Conservation (phyloP, 2,888 invertebrate genomes). For the Amphipyra berbera region DNA sequence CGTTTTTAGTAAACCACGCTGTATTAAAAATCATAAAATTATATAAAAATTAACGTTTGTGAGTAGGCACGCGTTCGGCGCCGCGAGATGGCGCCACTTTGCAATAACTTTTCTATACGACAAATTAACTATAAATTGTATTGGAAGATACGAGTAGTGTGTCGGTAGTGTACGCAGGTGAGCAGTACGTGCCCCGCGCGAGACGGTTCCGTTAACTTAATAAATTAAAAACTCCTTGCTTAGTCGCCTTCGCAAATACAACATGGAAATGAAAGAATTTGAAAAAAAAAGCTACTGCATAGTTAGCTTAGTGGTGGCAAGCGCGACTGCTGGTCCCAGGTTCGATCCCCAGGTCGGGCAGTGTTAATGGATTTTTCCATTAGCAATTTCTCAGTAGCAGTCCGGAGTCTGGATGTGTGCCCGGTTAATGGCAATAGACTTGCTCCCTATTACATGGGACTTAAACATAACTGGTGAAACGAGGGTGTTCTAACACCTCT, state of each 20-base stretch:
- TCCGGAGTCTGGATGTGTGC: too few species aligned
- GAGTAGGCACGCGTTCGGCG: constrained; percentile 58
- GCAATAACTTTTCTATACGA: constrained; percentile 77
- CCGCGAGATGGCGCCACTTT: constrained; percentile 50
- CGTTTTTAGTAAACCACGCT: constrained; percentile 38
- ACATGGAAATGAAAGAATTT: too few species aligned
- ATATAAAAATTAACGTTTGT: constrained; percentile 40
- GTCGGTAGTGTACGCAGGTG: constrained; percentile 42
- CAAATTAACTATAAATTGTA: constrained; percentile 48
- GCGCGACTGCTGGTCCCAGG: too few species aligned
- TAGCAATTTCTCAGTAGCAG: too few species aligned
- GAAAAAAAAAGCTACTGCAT: not conserved
- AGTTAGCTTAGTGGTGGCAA: too few species aligned
- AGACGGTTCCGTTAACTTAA: constrained; percentile 6
- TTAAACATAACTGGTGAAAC: too few species aligned
- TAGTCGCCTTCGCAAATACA: constrained; percentile 17
- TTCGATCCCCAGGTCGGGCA: too few species aligned
- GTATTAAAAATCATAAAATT: constrained; percentile 19
- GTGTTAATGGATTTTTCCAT: too few species aligned
- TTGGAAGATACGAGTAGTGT: constrained; percentile 39
- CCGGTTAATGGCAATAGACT: too few species aligned
- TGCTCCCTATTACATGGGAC: too few species aligned
- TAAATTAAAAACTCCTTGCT: not conserved
- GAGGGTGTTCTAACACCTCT: too few species aligned
- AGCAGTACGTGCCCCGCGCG: constrained; percentile 20